phyloP scores from a whole-genome alignment of 2,113 vertebrate species.

The Oreocharis arfaki region DNA sequence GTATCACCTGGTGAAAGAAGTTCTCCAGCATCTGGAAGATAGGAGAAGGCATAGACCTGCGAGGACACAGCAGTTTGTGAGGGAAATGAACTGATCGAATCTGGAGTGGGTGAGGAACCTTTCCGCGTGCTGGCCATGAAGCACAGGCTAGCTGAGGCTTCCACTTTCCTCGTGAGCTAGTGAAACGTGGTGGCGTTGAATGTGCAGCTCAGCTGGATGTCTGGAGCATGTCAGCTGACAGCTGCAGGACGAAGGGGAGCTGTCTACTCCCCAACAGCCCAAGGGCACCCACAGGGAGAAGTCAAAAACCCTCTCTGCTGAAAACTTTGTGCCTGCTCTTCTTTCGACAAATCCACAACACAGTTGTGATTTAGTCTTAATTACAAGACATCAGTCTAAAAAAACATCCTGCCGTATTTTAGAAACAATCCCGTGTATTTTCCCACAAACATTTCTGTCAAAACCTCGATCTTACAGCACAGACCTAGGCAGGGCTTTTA shows the following conservation, averaged over 20 bases:
- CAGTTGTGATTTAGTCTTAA: not conserved
- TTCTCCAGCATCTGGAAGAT: not conserved
- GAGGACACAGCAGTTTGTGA: not conserved
- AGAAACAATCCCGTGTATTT: not conserved
- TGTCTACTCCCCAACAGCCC: not conserved
- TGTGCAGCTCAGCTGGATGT: not conserved
- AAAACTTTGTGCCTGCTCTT: not conserved
- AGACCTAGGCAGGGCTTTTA: not conserved
- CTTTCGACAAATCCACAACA: not conserved
- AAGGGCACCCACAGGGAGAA: not conserved
- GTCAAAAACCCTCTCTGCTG: not conserved
- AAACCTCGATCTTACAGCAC: not conserved
- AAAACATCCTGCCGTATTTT: not conserved
- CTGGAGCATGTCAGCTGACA: not conserved
- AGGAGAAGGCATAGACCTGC: not conserved
- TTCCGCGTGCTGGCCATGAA: not conserved
- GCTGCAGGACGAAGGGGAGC: not conserved
- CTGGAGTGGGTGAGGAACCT: not conserved
- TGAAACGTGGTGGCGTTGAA: not conserved
- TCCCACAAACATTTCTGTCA: not conserved
- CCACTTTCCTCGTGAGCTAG: not conserved
- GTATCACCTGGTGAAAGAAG: not conserved
- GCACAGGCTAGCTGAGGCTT: not conserved
- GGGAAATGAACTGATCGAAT: not conserved
- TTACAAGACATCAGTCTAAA: not conserved